Evolutionary conservation across 2,797 vertebrate genomes (phyloP).

Genomic region (Jordanella pulchra): DNA sequence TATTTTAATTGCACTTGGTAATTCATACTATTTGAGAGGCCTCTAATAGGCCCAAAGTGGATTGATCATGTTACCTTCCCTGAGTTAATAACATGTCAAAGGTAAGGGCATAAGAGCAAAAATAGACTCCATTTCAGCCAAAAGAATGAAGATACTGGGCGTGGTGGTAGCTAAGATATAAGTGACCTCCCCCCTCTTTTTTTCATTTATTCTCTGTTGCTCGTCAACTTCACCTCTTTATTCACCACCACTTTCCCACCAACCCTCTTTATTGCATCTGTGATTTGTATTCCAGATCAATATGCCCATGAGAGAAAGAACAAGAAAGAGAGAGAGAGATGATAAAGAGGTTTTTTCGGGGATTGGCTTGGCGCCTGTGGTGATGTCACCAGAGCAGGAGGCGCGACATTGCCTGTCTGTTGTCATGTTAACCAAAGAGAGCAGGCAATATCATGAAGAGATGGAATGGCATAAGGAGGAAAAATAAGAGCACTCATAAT

Average conservation of each 20-base stretch:
- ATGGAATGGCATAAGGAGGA: conserved; percentile 18
- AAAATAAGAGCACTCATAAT: conserved; percentile 4
- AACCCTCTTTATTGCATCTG: conserved; percentile 35
- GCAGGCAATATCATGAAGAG: conserved; percentile 40
- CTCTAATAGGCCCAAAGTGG: conserved; percentile 31
- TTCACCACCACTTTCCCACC: conserved; percentile 24
- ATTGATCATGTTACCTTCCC: conserved; percentile 36
- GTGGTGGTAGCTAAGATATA: conserved; percentile 31
- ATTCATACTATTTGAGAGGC: not conserved
- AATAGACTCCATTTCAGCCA: conserved; percentile 32
- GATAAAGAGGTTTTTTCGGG: conserved; percentile 44
- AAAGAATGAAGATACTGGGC: conserved; percentile 22
- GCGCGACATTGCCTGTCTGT: conserved; percentile 68
- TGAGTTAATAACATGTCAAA: conserved; percentile 41
- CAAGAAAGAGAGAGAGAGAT: conserved; percentile 30
- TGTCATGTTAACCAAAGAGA: conserved; percentile 76
- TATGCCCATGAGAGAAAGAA: conserved; percentile 46
- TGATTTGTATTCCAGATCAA: conserved; percentile 72
- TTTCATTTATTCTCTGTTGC: not conserved
- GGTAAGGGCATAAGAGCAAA: conserved; percentile 52
- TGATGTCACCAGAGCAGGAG: conserved; percentile 74
- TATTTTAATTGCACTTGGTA: not conserved
- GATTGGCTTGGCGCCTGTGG: conserved; percentile 65
- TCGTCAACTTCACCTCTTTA: conserved; percentile 6
- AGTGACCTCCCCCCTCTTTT: conserved; percentile 13